Percentiles rank a stretch among this genome's conserved stretches.
phyloP scores from a whole-genome alignment of 1,140 invertebrate species.

The Conus betulinus region DNA sequence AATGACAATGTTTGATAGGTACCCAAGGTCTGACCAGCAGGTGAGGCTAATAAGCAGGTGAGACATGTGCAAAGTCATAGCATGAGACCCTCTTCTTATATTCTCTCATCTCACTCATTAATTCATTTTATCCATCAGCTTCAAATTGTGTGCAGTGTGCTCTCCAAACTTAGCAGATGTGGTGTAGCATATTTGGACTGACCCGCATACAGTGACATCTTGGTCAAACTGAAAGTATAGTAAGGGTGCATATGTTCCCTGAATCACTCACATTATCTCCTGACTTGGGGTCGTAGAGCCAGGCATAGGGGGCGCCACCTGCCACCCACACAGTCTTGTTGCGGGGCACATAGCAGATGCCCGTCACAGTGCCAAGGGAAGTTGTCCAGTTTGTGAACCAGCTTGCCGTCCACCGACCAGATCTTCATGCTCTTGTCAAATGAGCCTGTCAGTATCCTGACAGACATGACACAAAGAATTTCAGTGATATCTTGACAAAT shows the following conservation, averaged over 20 bases:
- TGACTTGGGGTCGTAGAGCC: constrained; percentile 74
- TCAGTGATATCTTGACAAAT: neutral
- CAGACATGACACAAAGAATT: constrained; percentile 32
- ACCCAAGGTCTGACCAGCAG: no score
- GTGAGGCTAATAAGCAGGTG: no score
- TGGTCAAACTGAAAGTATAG: no score
- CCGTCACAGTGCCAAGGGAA: constrained; percentile 71
- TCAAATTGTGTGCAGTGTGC: no score
- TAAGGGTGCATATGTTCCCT: neutral
- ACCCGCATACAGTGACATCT: no score
- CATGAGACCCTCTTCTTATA: no score
- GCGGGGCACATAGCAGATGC: constrained; percentile 73
- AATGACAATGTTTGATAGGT: no score
- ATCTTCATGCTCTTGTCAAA: constrained; percentile 76
- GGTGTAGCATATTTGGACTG: no score
- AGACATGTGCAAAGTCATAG: no score
- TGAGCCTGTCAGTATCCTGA: constrained; percentile 74
- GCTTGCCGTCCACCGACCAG: constrained; percentile 74
- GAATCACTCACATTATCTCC: constrained; percentile 72
- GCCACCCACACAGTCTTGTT: constrained; percentile 74
- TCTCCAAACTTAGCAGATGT: no score
- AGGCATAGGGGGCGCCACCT: constrained; percentile 69
- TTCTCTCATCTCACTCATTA: no score
- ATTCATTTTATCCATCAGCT: no score
- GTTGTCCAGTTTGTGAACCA: constrained; percentile 72